Conservation (phyloP, 2,113 vertebrate genomes). For the Erythrolamprus reginae region DNA sequence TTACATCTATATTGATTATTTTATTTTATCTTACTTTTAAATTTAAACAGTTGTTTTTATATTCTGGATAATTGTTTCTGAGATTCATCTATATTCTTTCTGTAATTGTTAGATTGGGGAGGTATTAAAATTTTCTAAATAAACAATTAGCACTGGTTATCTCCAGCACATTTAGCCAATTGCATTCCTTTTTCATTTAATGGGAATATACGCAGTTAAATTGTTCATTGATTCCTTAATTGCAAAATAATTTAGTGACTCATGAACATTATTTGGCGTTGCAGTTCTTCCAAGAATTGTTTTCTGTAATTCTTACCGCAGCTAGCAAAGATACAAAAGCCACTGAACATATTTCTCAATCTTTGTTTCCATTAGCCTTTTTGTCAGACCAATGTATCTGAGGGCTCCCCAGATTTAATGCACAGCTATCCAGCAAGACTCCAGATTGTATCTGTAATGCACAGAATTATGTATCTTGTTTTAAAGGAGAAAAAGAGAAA, state of each 20-base stretch:
- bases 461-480: not conserved
- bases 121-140: not conserved
- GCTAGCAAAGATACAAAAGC: not conserved
- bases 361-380: not conserved
- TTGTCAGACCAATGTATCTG: not conserved
- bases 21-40: not conserved
- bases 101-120: not conserved
- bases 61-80: not conserved
- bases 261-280: not conserved
- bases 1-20: not conserved
- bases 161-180: not conserved
- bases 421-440: not conserved
- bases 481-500: not conserved
- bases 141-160: not conserved
- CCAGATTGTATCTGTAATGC: not conserved
- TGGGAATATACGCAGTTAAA: not conserved
- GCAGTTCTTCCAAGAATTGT: not conserved
- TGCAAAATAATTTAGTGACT: not conserved
- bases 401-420: not conserved
- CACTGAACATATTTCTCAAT: not conserved
- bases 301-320: not conserved
- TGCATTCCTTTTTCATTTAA: not conserved
- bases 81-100: not conserved
- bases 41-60: not conserved
- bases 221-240: not conserved